Evolutionary conservation across 2,797 vertebrate species (phyloP), one percentile per base, ranked within the genome.

Genomic region (Acipenser ruthenus): DNA sequence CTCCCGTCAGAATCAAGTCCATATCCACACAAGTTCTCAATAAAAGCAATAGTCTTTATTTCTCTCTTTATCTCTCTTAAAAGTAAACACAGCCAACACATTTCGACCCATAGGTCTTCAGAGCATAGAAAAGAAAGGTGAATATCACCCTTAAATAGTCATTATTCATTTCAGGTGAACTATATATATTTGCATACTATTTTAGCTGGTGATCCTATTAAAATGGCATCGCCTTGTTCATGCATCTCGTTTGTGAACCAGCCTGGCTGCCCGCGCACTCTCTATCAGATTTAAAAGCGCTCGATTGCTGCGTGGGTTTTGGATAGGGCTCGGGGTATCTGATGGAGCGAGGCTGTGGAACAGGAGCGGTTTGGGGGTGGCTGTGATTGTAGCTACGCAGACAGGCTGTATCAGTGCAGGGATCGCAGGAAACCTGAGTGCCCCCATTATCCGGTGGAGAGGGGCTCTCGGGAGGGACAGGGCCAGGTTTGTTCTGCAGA

Each of bases 391-490:
- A 79, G 79, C 83, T 83, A 78, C 78, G 81, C 79, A 85, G 83
- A 86, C 84, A 79, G 82, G 78, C 78, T 81, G 68, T 88, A 90
- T 90, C 85, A 82, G 81, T 50, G 71, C 74, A 83, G 82, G 80
- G 79, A 91, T 88, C 84, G 55, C 80, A 76, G 71, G 87, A 90
- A 89, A 90, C 89, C 83, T 79, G 88, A 89, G 88, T 90, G 86
- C 84, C 83, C 80, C 83, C 83, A 87, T 89, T 89, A 88, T 82
- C 83, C 82, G 73, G 13, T 11, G 77, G 69, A 64, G 65, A 68
- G 74, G 70, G 76, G 23, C 23, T 37, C 65, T 55, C 74, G 73
- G 65, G 70, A 74, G 74, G 83, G 75, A 90, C 86, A 89, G 83
- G 86, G 89, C 87, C 81, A 72, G 81, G 83, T 87, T 89, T 90